Conservation (phyloP, 2,888 invertebrate species). For the Metalampra italica region DNA sequence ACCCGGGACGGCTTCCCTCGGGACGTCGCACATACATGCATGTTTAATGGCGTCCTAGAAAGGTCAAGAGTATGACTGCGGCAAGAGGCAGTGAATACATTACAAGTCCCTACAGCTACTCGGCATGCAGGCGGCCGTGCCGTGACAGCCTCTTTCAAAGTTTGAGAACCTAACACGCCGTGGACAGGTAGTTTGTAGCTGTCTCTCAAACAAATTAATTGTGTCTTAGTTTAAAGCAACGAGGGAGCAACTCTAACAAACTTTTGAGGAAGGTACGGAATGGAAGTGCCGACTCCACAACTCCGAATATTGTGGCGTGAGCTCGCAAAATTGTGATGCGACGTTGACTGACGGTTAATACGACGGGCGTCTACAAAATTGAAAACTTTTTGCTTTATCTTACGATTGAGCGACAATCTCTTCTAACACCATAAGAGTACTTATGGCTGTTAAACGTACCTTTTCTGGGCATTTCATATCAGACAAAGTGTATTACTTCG, state of each 20-base stretch:
- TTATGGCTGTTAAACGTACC: too few species aligned
- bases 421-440: constrained; percentile 4
- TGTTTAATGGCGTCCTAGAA: constrained; percentile 73
- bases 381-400: constrained; percentile 23
- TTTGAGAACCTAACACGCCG: constrained; percentile 53
- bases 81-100: constrained; percentile 67
- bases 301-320: constrained; percentile 43
- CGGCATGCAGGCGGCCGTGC: constrained; percentile 34
- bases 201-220: constrained; percentile 75
- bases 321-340: constrained; percentile 45
- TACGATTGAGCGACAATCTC: constrained; percentile 13
- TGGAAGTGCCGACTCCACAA: constrained; percentile 39
- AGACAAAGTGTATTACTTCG: too few species aligned
- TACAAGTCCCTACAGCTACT: constrained; percentile 56
- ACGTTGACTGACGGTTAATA: constrained; percentile 41
- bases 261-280: constrained; percentile 58
- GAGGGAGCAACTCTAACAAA: constrained; percentile 60
- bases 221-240: constrained; percentile 66
- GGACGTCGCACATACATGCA: constrained; percentile 68
- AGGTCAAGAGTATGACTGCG: constrained; percentile 70
- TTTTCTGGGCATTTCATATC: too few species aligned
- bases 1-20: constrained; percentile 52
- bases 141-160: constrained; percentile 63
- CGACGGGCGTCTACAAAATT: constrained; percentile 27
- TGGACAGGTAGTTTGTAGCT: constrained; percentile 72